These are phyloP conservation scores for Belonocnema kinseyi DNA, from an alignment of 1,140 invertebrate genomes.

Conservation along the genomic window DNA sequence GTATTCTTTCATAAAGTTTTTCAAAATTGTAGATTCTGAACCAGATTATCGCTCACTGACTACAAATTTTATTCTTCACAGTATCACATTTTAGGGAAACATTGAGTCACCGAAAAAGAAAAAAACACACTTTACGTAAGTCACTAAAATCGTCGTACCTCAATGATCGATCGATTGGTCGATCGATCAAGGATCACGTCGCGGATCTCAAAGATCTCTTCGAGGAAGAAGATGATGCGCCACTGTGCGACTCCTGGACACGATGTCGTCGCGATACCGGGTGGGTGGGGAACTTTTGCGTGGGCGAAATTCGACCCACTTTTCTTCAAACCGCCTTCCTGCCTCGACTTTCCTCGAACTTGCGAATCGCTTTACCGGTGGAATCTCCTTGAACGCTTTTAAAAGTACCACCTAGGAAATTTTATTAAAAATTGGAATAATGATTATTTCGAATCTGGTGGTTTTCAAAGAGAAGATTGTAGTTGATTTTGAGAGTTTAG, in stretches of 20 bases:
- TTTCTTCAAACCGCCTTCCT: conserved; percentile 35
- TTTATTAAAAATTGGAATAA: no score
- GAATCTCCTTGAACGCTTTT: background rate
- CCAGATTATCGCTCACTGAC: no score
- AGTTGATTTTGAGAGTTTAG: conserved; percentile 19
- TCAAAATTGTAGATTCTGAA: no score
- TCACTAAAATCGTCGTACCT: conserved; percentile 11
- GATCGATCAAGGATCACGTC: conserved; percentile 17
- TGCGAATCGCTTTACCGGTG: conserved; percentile 25
- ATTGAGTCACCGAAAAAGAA: background rate
- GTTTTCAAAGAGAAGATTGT: background rate
- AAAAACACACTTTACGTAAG: background rate
- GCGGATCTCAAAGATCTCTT: conserved; percentile 47
- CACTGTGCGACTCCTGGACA: conserved; percentile 53
- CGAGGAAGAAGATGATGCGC: conserved; percentile 56
- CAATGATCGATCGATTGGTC: conserved; percentile 10
- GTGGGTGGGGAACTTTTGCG: conserved; percentile 49
- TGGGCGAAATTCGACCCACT: conserved; percentile 51
- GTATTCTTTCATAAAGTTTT: no score
- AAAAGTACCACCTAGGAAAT: background rate
- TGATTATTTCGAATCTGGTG: background rate
- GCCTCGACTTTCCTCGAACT: conserved; percentile 12
- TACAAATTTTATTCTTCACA: no score
- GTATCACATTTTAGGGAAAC: background rate
- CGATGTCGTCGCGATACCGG: conserved; percentile 39